Evolutionary conservation across 1,140 invertebrate genomes (phyloP).

Genomic region (Cardiocondyla obscurior): DNA sequence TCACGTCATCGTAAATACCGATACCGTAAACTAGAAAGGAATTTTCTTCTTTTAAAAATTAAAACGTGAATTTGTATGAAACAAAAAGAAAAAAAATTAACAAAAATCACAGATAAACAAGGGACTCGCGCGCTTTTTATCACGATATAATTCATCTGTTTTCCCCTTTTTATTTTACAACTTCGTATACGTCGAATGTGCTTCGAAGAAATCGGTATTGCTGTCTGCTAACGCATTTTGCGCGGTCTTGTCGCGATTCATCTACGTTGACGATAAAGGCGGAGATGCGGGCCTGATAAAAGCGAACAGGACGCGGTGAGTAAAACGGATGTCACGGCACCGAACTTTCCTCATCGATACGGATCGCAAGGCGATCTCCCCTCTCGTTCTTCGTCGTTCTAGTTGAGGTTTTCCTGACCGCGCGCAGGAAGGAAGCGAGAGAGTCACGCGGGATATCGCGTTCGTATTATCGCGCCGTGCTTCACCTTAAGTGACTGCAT

Average conservation of each 20-base stretch:
- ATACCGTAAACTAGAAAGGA: background rate
- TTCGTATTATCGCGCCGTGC: slow-evolving; percentile 63
- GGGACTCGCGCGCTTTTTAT: background rate
- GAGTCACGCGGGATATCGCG: slow-evolving; percentile 36
- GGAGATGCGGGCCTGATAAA: slow-evolving; percentile 23
- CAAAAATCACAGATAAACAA: background rate
- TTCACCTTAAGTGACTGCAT: slow-evolving; percentile 63
- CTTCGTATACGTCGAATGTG: background rate
- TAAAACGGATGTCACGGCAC: slow-evolving; percentile 44
- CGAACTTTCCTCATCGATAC: slow-evolving; percentile 56
- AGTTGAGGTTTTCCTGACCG: background rate
- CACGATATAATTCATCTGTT: background rate
- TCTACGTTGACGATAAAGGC: slow-evolving; percentile 18
- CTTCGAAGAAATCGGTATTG: background rate
- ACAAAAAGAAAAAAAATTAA: background rate
- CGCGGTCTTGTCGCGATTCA: background rate
- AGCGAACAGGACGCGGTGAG: slow-evolving; percentile 20
- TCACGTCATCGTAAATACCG: background rate
- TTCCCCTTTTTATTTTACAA: background rate
- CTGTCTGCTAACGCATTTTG: slow-evolving; percentile 4
- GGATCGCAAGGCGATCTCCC: slow-evolving; percentile 37
- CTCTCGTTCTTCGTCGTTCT: background rate
- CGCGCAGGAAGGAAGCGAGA: slow-evolving; percentile 46
- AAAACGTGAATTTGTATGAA: background rate
- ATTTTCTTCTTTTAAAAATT: background rate